Percentiles rank a stretch among this genome's conserved stretches.
phyloP scores from a whole-genome alignment of 2,888 invertebrate species.

The Schizotus pectinicornis region DNA sequence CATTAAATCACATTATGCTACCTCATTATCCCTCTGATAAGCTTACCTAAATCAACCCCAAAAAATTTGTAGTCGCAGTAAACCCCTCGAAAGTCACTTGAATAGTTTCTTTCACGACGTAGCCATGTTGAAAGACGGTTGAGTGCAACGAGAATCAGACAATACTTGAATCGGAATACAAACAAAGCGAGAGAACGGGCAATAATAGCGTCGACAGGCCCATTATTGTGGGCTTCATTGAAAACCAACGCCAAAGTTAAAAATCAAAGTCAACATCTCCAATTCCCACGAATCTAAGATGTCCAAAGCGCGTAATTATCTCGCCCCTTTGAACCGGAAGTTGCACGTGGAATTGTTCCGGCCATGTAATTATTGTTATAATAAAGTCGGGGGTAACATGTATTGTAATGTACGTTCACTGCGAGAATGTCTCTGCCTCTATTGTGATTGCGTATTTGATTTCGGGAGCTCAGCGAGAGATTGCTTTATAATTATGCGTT shows the following conservation, averaged over 20 bases:
- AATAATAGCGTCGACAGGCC: background rate
- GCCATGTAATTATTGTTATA: conserved; percentile 46
- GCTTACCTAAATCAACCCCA: no score
- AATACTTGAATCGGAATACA: conserved; percentile 20
- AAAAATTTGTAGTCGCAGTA: no score
- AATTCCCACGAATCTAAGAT: conserved; percentile 54
- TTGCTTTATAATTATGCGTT: conserved; percentile 46
- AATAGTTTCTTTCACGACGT: background rate
- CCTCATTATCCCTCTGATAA: no score
- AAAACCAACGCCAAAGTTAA: conserved; percentile 25
- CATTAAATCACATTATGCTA: no score
- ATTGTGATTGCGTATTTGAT: conserved; percentile 32
- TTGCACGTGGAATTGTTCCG: conserved; percentile 47
- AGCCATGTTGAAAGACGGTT: background rate
- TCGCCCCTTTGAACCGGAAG: conserved; percentile 52
- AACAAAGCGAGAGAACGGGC: conserved; percentile 10
- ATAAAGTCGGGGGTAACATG: conserved; percentile 43
- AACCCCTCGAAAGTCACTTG: background rate
- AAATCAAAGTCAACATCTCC: conserved; percentile 28
- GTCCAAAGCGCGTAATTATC: conserved; percentile 45
- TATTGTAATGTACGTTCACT: conserved; percentile 40
- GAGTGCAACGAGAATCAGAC: conserved; percentile 14
- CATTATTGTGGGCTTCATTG: conserved; percentile 2
- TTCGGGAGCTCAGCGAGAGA: conserved; percentile 45
- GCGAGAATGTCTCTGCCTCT: conserved; percentile 31